Conservation (phyloP, 2,113 vertebrate species). For the Plecturocebus donacophilus region DNA sequence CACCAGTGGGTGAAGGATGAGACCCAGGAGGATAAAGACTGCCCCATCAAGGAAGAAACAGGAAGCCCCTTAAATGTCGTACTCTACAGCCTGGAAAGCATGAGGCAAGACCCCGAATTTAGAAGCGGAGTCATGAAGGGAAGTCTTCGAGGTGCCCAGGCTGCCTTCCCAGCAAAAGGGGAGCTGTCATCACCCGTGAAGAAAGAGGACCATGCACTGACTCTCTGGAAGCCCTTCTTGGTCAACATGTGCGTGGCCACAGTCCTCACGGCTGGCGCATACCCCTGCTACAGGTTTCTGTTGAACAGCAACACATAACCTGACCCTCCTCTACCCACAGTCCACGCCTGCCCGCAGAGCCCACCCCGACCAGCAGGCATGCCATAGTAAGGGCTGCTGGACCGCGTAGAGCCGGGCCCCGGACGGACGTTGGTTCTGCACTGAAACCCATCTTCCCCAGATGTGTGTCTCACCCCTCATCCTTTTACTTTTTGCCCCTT, state of each 20-base stretch:
- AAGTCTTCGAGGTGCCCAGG: neutral
- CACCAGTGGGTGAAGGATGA: slow-evolving; percentile 76
- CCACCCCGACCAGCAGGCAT: neutral
- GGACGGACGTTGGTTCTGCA: neutral
- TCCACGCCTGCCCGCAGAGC: neutral
- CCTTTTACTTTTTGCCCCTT: neutral
- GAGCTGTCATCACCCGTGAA: slow-evolving; percentile 66
- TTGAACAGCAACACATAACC: neutral
- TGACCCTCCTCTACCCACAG: neutral
- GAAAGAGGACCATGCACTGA: slow-evolving; percentile 76
- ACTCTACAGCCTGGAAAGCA: slow-evolving; percentile 71
- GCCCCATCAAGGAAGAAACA: slow-evolving; percentile 72
- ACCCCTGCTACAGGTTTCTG: slow-evolving; percentile 91
- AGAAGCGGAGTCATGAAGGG: slow-evolving; percentile 81
- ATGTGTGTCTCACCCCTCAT: neutral
- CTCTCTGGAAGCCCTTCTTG: slow-evolving; percentile 91
- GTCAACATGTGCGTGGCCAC: slow-evolving; percentile 93
- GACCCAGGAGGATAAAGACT: neutral
- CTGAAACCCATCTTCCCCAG: fast-evolving
- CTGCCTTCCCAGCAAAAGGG: slow-evolving; percentile 67
- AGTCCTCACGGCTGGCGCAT: slow-evolving; percentile 91
- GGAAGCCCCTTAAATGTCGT: neutral
- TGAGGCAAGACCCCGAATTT: slow-evolving; percentile 85
- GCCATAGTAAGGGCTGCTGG: neutral
- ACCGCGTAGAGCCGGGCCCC: neutral